Conservation (phyloP, 2,888 invertebrate species). For the Cephus pulcher region DNA sequence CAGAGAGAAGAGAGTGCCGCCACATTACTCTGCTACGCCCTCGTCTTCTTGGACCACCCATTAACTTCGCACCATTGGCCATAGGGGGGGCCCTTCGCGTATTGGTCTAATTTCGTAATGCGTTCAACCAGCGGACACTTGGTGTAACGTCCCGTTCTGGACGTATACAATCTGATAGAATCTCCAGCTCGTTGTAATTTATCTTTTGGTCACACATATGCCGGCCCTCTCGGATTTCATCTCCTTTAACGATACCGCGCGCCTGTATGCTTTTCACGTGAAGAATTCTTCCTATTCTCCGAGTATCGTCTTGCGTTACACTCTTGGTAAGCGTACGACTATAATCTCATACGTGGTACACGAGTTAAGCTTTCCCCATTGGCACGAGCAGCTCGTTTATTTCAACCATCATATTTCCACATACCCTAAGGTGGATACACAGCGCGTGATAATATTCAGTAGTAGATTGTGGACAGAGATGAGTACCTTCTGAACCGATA, state of each 20-base stretch:
- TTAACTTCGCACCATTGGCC: slow-evolving; percentile 32
- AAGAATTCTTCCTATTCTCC: not conserved
- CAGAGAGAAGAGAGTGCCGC: slow-evolving; percentile 18
- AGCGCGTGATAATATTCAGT: not conserved
- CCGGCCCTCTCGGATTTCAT: slow-evolving; percentile 18
- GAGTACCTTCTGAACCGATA: not conserved
- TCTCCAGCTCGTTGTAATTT: slow-evolving; percentile 33
- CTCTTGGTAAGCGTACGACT: not conserved
- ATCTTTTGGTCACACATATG: slow-evolving; percentile 22
- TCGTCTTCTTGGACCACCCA: slow-evolving; percentile 20
- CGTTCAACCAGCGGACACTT: slow-evolving; percentile 25
- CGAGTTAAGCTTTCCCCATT: not conserved
- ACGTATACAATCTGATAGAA: slow-evolving; percentile 21
- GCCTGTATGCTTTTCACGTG: slow-evolving; percentile 10
- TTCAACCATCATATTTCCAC: not conserved
- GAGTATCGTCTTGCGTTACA: not conserved
- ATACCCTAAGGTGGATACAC: not conserved
- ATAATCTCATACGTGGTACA: not conserved
- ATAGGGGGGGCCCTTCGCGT: slow-evolving; percentile 13
- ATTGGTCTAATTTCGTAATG: slow-evolving; percentile 46
- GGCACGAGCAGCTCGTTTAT: not conserved
- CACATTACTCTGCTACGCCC: slow-evolving; percentile 24
- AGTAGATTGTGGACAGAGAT: not conserved
- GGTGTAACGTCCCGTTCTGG: slow-evolving; percentile 15
- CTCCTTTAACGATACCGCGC: slow-evolving; percentile 13